Evolutionary conservation across 2,113 vertebrate genomes (phyloP), one percentile per base, ranked within the genome.

Genomic region (Oophaga pumilio): DNA sequence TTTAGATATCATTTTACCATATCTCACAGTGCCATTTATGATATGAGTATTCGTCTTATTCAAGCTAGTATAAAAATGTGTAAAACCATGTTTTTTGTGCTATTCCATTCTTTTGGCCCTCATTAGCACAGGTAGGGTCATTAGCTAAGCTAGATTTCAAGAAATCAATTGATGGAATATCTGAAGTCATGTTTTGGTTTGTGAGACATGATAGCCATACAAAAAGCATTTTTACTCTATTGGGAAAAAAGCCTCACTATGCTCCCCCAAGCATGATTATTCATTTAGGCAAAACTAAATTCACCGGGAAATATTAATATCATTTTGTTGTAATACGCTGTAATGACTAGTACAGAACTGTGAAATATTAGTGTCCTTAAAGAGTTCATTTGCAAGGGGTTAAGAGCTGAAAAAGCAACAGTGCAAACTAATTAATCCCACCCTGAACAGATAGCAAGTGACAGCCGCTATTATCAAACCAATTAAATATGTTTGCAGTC

Each of bases 391-490:
- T 43, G 14, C 73, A 73, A 87, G 20, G 76, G 77, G 85, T 80
- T 73, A 74, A 71, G 66, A 56, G 49, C 57, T 43, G 49, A 88
- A 64, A 53, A 77, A 84, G 76, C n/a, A 49, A 8, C 18, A 59
- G 64, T 52, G 73, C 28, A 69, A 12, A 8, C 76, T 87, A 85
- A 76, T 89, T 87, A 88, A 89, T 87, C 59, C 77, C 28, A 0
- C 50, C 28, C 49, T 11, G 83, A 53, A 10, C 5, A 66, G 13
- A 69, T 74, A 82, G 76, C 76, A 71, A n/a, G 14, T 85, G 84
- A 12, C 88, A 69, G 17, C 5, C 14, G 78, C 89, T 84, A 24
- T 85, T 89, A 87, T 60, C 62, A 85, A 56, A 88, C 76, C 56
- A 76, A 53, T 57, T 82, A 0, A 83, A 89, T 86, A 43, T 78